phyloP scores from a whole-genome alignment of 35 echinoderm and acorn worm species.

The Ptychodera flava region DNA sequence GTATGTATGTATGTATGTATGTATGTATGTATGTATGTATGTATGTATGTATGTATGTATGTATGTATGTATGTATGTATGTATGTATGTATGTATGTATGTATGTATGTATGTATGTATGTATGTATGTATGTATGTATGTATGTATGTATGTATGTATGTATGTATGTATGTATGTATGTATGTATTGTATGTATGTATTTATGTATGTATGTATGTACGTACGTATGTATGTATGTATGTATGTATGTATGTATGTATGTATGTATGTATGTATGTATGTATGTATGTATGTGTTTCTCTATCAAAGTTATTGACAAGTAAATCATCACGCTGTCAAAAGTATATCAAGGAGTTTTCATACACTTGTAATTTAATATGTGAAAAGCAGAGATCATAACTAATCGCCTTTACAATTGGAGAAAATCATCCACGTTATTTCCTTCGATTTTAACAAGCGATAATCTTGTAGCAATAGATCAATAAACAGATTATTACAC shows the following conservation, averaged over 20 bases:
- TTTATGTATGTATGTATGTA: neutral
- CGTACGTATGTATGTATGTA: neutral
- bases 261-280: slow-evolving; percentile 2
- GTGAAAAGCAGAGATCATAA: no score
- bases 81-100: neutral
- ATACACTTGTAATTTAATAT: no score
- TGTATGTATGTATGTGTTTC: slow-evolving; percentile 1
- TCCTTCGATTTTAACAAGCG: no score
- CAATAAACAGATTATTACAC: no score
- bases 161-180: neutral
- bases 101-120: slow-evolving; percentile 2
- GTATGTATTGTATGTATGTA: neutral
- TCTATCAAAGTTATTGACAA: no score
- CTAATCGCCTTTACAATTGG: no score
- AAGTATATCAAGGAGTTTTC: no score
- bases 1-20: slow-evolving; percentile 2
- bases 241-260: slow-evolving; percentile 2
- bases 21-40: slow-evolving; percentile 2
- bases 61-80: neutral
- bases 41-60: slow-evolving; percentile 2
- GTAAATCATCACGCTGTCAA: no score
- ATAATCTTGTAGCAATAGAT: no score
- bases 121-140: slow-evolving; percentile 2
- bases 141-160: slow-evolving; percentile 2
- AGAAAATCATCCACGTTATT: no score